A percentile compares a stretch with the other conserved stretches of the same genome.
Conservation (phyloP, 2,888 invertebrate species). For the Ornithoptera alexandrae region DNA sequence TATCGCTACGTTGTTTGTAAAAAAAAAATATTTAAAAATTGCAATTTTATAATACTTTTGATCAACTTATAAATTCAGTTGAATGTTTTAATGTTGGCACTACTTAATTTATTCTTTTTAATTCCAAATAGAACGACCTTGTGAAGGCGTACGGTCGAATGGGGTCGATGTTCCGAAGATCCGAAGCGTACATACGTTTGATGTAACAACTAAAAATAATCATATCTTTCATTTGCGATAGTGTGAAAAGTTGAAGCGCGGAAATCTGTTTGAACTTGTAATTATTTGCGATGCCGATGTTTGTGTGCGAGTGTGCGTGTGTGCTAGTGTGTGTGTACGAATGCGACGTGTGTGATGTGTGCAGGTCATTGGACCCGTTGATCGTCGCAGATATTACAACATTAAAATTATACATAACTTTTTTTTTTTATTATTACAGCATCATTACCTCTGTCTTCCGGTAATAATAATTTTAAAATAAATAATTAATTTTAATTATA, state of each 20-base stretch:
- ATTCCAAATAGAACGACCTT: conserved; percentile 58
- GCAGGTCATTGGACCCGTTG: conserved; percentile 3
- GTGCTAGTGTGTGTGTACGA: neutral
- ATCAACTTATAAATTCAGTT: no score
- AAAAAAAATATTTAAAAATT: no score
- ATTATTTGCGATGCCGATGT: neutral
- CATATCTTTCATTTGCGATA: conserved; percentile 1
- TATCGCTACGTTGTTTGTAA: no score
- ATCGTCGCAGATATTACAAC: neutral
- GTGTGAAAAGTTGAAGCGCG: neutral
- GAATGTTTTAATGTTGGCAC: neutral
- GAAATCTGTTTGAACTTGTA: neutral
- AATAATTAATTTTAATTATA: no score
- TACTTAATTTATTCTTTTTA: conserved; percentile 32
- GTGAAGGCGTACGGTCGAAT: conserved; percentile 36
- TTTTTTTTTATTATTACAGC: no score
- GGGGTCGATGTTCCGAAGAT: conserved; percentile 38
- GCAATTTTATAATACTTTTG: no score
- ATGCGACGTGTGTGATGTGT: no score
- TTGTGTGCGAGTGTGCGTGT: neutral
- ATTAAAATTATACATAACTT: no score
- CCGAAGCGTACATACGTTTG: conserved; percentile 41
- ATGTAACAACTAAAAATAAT: conserved; percentile 38
- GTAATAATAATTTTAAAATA: no score
- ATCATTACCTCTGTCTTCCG: no score